phyloP scores from a whole-genome alignment of 2,888 invertebrate species.

The Limnephilus rhombicus region DNA sequence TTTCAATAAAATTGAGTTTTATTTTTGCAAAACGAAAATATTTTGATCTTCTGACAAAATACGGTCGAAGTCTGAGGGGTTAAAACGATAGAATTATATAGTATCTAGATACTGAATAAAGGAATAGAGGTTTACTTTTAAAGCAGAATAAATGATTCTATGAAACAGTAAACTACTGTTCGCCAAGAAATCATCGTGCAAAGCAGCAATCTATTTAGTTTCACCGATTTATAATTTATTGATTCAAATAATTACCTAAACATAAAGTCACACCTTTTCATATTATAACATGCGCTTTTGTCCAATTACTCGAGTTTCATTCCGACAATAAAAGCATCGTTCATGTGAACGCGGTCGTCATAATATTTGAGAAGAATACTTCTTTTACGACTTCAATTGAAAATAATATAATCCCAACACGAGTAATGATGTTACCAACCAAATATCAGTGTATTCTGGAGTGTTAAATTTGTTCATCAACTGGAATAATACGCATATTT shows the following conservation, averaged over 20 bases:
- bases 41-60: too few species aligned
- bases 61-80: too few species aligned
- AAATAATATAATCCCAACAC: slow-evolving; percentile 4
- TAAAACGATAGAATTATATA: too few species aligned
- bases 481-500: slow-evolving; percentile 13
- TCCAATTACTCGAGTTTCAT: not conserved
- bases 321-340: too few species aligned
- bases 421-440: slow-evolving; percentile 23
- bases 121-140: not conserved
- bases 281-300: not conserved
- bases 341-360: too few species aligned
- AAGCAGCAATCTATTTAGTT: not conserved
- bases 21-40: too few species aligned
- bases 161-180: not conserved
- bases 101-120: not conserved
- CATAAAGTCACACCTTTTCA: not conserved
- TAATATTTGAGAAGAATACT: too few species aligned
- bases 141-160: not conserved
- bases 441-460: slow-evolving; percentile 21
- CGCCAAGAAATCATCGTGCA: not conserved
- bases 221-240: not conserved
- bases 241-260: not conserved
- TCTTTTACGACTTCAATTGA: too few species aligned
- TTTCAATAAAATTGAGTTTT: too few species aligned
- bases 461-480: slow-evolving; percentile 32